phyloP scores from a whole-genome alignment of 2,888 invertebrate genomes.

The Noctua fimbriata region DNA sequence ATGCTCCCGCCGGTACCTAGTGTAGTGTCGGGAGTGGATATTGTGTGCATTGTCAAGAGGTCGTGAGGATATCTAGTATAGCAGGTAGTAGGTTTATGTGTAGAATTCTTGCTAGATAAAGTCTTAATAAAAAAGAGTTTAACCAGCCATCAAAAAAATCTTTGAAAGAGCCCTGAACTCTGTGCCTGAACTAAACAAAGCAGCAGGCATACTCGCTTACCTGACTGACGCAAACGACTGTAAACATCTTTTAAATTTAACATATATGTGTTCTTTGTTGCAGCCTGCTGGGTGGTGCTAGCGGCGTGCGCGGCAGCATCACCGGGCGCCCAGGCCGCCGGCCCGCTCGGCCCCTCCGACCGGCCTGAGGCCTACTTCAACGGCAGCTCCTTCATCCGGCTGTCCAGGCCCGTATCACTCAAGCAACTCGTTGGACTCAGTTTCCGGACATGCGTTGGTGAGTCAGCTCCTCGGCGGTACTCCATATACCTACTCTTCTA shows the following conservation, averaged over 20 bases:
- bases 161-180: background rate
- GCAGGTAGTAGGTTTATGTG: background rate
- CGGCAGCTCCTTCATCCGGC: constrained; percentile 94
- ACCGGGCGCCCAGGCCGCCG: constrained; percentile 72
- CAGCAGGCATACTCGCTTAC: too few relatives aligned
- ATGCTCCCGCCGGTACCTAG: background rate
- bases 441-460: constrained; percentile 95
- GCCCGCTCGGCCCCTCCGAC: constrained; percentile 89
- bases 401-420: constrained; percentile 93
- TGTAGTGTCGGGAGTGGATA: background rate
- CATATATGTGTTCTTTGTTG: constrained; percentile 60
- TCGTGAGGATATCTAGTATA: background rate
- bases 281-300: constrained; percentile 71
- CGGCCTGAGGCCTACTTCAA: constrained; percentile 96
- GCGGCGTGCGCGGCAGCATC: constrained; percentile 67
- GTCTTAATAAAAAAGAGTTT: background rate
- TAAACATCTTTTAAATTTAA: background rate
- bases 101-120: background rate
- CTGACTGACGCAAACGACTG: background rate
- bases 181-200: background rate
- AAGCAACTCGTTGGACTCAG: constrained; percentile 95
- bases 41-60: background rate
- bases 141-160: background rate
- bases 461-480: constrained; percentile 65
- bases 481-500: background rate